Conservation (phyloP, 2,797 vertebrate species). For the Muraenolepis orangiensis region DNA sequence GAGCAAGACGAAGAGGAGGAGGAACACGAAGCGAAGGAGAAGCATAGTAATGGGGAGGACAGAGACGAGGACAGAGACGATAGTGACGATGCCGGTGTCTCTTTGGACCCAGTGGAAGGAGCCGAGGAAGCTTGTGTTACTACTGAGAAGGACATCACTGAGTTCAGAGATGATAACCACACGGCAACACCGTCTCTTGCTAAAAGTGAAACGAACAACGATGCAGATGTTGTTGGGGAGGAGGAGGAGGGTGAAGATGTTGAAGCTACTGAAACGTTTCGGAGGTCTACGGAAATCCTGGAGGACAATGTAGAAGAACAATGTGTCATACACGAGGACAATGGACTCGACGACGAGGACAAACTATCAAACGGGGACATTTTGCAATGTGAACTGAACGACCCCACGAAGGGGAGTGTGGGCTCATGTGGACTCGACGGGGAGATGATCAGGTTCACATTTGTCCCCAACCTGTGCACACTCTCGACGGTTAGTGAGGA, state of each 20-base stretch:
- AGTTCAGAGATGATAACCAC: conserved; percentile 40
- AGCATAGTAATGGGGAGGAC: conserved; percentile 7
- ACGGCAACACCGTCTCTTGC: conserved; percentile 23
- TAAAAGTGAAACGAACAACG: conserved; percentile 39
- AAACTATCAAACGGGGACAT: conserved; percentile 35
- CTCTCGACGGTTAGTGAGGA: conserved; percentile 71
- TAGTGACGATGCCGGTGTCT: conserved; percentile 45
- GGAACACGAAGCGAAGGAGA: conserved; percentile 38
- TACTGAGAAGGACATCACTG: conserved; percentile 61
- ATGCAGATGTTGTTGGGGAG: conserved; percentile 31
- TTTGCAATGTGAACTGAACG: conserved; percentile 25
- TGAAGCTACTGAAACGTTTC: conserved; percentile 35
- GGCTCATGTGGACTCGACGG: not conserved
- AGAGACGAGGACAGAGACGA: conserved; percentile 28
- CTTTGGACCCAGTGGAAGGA: conserved; percentile 58
- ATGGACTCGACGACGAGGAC: conserved; percentile 33
- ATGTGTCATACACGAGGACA: conserved; percentile 32
- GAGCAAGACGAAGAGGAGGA: conserved; percentile 53
- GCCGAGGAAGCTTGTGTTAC: conserved; percentile 48
- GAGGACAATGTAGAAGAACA: conserved; percentile 37
- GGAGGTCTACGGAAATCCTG: conserved; percentile 20
- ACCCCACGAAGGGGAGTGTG: conserved; percentile 34
- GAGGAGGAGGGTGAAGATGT: conserved; percentile 35
- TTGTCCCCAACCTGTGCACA: conserved; percentile 57
- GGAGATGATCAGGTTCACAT: conserved; percentile 50